Conservation (phyloP, 2,113 vertebrate genomes). For the Oryzias celebensis region DNA sequence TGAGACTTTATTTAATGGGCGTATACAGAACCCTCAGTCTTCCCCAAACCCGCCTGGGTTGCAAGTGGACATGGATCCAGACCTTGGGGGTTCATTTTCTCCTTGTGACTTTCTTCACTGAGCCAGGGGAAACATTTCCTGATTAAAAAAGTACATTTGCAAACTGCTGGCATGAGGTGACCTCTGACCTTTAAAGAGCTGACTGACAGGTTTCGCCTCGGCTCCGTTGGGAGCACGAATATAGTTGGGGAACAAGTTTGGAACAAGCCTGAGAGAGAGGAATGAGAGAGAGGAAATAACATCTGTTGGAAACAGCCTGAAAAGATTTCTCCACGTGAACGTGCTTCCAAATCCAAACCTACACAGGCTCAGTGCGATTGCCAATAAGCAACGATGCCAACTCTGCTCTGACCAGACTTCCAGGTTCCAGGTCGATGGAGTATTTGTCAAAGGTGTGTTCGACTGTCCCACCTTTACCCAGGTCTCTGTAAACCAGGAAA, state of each 20-base stretch:
- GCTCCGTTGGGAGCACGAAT: conserved; percentile 88
- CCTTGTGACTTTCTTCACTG: too few relatives aligned
- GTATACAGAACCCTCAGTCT: too few relatives aligned
- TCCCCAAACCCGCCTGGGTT: too few relatives aligned
- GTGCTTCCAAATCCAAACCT: conserved; percentile 33
- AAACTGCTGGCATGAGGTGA: background rate
- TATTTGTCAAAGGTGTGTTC: conserved; percentile 89
- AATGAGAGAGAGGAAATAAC: conserved; percentile 10
- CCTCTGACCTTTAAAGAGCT: conserved; percentile 84
- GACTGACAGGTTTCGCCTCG: conserved; percentile 87
- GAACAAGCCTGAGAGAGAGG: conserved; percentile 78
- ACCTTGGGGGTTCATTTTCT: too few relatives aligned
- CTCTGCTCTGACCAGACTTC: conserved; percentile 75
- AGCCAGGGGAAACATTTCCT: too few relatives aligned
- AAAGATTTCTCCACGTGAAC: background rate
- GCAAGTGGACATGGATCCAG: too few relatives aligned
- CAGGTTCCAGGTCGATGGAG: conserved; percentile 78
- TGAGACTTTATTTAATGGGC: too few relatives aligned
- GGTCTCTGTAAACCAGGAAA: conserved; percentile 77
- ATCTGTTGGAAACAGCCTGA: background rate
- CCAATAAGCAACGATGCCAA: conserved; percentile 86
- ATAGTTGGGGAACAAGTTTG: conserved; percentile 90
- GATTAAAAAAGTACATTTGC: too few relatives aligned
- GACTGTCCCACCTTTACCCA: conserved; percentile 88
- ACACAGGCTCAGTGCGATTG: conserved; percentile 78